Percentiles rank a stretch among this genome's conserved stretches.
Evolutionary conservation across 2,888 invertebrate species (phyloP).

Genomic region (Hipparchia sbordonii): DNA sequence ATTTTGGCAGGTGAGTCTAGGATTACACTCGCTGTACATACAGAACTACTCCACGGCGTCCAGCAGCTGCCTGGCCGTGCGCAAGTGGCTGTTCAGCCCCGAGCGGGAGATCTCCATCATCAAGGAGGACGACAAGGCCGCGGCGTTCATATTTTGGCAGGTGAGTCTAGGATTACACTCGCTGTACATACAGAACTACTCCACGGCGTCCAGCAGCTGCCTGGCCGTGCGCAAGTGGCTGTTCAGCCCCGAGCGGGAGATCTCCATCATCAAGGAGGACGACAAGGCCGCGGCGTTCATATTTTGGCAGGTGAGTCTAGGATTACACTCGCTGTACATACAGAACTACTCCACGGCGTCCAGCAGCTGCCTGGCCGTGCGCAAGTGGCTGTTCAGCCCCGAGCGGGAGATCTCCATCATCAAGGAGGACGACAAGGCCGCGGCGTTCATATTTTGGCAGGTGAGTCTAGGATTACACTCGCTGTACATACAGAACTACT

Average conservation of each 20-base stretch:
- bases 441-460: conserved; percentile 95
- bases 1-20: too few species aligned
- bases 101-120: conserved; percentile 83
- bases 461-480: too few species aligned
- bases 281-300: conserved; percentile 91
- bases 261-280: conserved; percentile 83
- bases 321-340: conserved; percentile 98
- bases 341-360: conserved; percentile 99
- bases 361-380: conserved; percentile 94
- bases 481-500: conserved; percentile 99
- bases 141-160: conserved; percentile 95
- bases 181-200: conserved; percentile 99
- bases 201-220: conserved; percentile 98
- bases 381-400: conserved; percentile 93
- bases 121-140: conserved; percentile 87
- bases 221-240: conserved; percentile 94
- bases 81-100: conserved; percentile 93
- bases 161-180: too few species aligned
- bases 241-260: conserved; percentile 87
- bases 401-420: conserved; percentile 83
- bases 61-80: conserved; percentile 94
- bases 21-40: conserved; percentile 98
- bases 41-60: conserved; percentile 99
- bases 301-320: too few species aligned
- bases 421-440: conserved; percentile 87